Percentiles rank a stretch among this genome's conserved stretches.
These are phyloP conservation scores for Ostrea edulis DNA, from an alignment of 1,140 invertebrate genomes.

Conservation along the genomic window DNA sequence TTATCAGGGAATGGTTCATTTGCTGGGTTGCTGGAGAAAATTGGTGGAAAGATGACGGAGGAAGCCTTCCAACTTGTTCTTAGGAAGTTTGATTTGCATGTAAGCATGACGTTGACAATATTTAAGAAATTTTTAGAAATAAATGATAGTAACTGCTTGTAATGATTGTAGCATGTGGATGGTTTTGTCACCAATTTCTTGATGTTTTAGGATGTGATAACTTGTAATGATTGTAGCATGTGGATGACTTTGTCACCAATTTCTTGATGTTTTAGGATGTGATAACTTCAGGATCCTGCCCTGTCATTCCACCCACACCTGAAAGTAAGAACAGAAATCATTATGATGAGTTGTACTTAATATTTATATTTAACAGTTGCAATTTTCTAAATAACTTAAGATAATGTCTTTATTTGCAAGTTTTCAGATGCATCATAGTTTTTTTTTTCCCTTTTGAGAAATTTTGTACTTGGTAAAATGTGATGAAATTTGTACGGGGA, in stretches of 20 bases:
- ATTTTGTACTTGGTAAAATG: no score
- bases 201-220: background rate
- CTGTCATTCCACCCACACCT: background rate
- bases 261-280: background rate
- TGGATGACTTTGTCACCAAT: no score
- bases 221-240: no score
- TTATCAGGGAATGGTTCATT: constrained; percentile 57
- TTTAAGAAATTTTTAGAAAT: no score
- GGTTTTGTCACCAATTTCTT: background rate
- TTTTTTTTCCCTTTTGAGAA: no score
- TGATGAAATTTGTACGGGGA: no score
- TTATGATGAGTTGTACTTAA: background rate
- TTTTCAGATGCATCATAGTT: no score
- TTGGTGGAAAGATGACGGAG: constrained; percentile 53
- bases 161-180: no score
- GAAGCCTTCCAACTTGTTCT: constrained; percentile 56
- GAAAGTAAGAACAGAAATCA: background rate
- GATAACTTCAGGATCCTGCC: background rate
- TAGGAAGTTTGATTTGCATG: constrained; percentile 56
- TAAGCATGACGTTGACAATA: constrained; percentile 35
- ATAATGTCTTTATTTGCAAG: no score
- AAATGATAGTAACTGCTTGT: no score
- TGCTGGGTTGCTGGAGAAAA: constrained; percentile 40
- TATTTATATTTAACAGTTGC: background rate
- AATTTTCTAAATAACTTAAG: no score